Conservation (phyloP, 2,888 invertebrate genomes). For the Epistrophe eligans region DNA sequence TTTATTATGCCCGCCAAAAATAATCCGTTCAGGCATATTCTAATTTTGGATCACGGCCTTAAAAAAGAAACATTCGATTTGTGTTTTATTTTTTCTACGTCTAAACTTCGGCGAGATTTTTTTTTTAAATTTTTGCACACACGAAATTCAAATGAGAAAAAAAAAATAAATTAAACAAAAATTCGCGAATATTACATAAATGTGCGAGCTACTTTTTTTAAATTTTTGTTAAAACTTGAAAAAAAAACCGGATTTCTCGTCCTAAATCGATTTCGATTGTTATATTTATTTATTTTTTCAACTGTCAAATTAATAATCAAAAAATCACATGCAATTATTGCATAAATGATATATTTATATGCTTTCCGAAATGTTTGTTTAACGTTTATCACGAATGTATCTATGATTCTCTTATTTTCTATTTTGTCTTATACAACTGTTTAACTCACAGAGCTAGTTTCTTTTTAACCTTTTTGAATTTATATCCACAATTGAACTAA, state of each 20-base stretch:
- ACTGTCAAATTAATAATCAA: slow-evolving; percentile 25
- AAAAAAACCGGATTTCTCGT: slow-evolving; percentile 54
- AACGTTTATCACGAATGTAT: slow-evolving; percentile 50
- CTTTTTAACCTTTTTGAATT: slow-evolving; percentile 76
- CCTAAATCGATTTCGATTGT: not conserved
- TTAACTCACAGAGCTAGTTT: slow-evolving; percentile 58
- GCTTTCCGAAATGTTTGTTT: slow-evolving; percentile 25
- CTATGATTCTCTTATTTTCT: slow-evolving; percentile 2
- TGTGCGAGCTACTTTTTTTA: slow-evolving; percentile 21
- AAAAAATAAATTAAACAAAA: not conserved
- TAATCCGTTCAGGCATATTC: slow-evolving; percentile 73
- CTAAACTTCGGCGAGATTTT: slow-evolving; percentile 21
- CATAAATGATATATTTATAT: slow-evolving; percentile 6
- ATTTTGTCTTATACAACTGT: slow-evolving; percentile 4
- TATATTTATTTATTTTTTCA: not conserved
- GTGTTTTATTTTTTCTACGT: slow-evolving; percentile 37
- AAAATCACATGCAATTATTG: slow-evolving; percentile 26
- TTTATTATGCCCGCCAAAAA: slow-evolving; percentile 73
- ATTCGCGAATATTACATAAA: slow-evolving; percentile 70
- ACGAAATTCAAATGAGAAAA: slow-evolving; percentile 8
- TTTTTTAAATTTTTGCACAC: slow-evolving; percentile 58
- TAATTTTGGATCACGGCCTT: slow-evolving; percentile 76
- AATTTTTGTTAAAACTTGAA: slow-evolving; percentile 47
- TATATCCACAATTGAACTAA: slow-evolving; percentile 83
- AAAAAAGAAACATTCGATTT: slow-evolving; percentile 46